Evolutionary conservation across 1,140 invertebrate species (phyloP), one percentile per base, ranked within the genome.

Genomic region (Bombus pyrosoma): DNA sequence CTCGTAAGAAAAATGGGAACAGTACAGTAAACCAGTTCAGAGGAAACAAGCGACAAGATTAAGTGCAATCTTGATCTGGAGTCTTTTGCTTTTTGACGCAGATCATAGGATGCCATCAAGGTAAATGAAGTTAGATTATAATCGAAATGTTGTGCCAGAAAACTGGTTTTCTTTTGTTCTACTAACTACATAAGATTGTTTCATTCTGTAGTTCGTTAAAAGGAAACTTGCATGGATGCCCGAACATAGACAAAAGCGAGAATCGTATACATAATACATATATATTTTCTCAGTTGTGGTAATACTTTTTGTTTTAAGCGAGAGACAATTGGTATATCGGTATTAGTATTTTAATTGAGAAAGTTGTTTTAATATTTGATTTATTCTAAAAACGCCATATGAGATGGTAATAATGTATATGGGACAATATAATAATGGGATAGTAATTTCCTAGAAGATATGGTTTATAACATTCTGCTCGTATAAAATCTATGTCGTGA

Each of bases 1-100:
- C 69, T 39, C 25, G 72, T 53, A 32, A 47, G 32, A 64, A 37
- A 74, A 74, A 83, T 37, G 72, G 41, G 10, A 77, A 83, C 62
- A 47, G 73, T 64, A 59, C 18, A 83, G 62, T 83, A 68, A 83
- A 83, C 73, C 81, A 83, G 81, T 68, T 10, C 62, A 68, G 34
- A 18, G 34, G 43, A 47, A 37, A 82, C 32, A 22, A 10, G 41
- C 18, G 39, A 64, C 57, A 18, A 43, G 2, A 57, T 22, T 5
- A 32, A 47, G 12, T n/a, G 5, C 25, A 10, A 1, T 5, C 4
- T 28, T 15, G 25, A 47, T 34, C 37, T 37, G 0, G 6, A 81
- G 28, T 71, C 28, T 82, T 43, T 32, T 76, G 28, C 34, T 68
- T 41, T 37, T n/a, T 22, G 39, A 37, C 6, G 22, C 1, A 37